A percentile compares a stretch with the other conserved stretches of the same genome.
Conservation (phyloP, 2,888 invertebrate genomes). For the Eupelmus urozonus region DNA sequence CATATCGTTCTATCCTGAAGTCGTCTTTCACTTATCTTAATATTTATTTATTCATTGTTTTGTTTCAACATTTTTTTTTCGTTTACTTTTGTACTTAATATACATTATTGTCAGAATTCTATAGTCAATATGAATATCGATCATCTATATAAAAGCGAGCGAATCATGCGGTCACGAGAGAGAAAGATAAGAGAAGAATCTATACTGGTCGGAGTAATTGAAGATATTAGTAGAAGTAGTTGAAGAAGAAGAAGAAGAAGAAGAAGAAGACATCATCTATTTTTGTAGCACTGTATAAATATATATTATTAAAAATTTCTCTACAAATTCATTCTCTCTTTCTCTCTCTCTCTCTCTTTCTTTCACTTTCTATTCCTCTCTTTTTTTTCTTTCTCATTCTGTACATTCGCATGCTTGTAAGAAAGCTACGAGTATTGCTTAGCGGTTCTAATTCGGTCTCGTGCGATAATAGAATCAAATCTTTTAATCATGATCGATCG, state of each 20-base stretch:
- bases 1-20: constrained; percentile 54
- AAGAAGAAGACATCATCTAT: not conserved
- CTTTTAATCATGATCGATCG: constrained; percentile 7
- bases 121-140: not conserved
- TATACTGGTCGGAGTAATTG: too few relatives aligned
- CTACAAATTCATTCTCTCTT: not conserved
- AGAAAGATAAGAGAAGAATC: not conserved
- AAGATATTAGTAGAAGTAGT: too few relatives aligned
- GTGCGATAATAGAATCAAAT: not conserved
- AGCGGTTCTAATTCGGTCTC: not conserved
- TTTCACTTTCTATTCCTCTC: not conserved
- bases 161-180: constrained; percentile 3
- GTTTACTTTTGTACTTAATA: not conserved
- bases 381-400: not conserved
- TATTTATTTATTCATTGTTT: constrained; percentile 19
- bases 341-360: not conserved
- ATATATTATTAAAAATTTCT: too few relatives aligned
- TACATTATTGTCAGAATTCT: too few relatives aligned
- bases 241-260: not conserved
- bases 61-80: not conserved
- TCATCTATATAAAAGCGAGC: too few relatives aligned
- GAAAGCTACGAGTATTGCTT: not conserved
- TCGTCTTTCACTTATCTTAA: constrained; percentile 50
- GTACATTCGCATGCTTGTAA: constrained; percentile 15
- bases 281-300: not conserved